phyloP scores from a whole-genome alignment of 2,797 vertebrate genomes.

The Pangasius krempfi region DNA sequence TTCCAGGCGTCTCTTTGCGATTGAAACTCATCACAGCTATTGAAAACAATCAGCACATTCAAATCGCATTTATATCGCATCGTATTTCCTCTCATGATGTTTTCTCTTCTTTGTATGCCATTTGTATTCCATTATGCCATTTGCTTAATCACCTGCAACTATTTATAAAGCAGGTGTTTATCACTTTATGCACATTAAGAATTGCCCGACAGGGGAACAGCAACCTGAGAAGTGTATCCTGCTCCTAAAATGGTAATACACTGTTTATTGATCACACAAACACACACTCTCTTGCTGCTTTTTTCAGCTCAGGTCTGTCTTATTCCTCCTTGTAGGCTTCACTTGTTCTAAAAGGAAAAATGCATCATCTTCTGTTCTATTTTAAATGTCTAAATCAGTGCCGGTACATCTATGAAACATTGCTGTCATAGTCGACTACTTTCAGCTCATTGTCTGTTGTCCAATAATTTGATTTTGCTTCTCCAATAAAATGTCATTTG shows the following conservation, averaged over 20 bases:
- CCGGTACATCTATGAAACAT: background rate
- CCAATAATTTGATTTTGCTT: constrained; percentile 20
- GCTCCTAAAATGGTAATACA: background rate
- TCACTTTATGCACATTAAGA: background rate
- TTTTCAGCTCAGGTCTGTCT: constrained; percentile 20
- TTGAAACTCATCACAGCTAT: background rate
- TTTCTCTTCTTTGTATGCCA: background rate
- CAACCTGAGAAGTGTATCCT: constrained; percentile 9
- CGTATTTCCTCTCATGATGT: background rate
- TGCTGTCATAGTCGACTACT: background rate
- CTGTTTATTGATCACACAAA: background rate
- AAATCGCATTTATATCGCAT: background rate
- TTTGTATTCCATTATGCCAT: background rate
- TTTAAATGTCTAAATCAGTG: constrained; percentile 20
- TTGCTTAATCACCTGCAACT: constrained; percentile 6
- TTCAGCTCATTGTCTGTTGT: background rate
- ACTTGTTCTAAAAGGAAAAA: background rate
- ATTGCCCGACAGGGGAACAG: background rate
- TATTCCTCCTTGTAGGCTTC: background rate
- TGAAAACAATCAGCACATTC: background rate
- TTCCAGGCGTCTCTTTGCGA: background rate
- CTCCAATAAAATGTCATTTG: constrained; percentile 37
- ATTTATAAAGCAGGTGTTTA: constrained; percentile 3
- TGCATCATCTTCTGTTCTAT: constrained; percentile 2
- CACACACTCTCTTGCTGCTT: background rate